phyloP scores from a whole-genome alignment of 2,113 vertebrate species.

The Psittacus erithacus region DNA sequence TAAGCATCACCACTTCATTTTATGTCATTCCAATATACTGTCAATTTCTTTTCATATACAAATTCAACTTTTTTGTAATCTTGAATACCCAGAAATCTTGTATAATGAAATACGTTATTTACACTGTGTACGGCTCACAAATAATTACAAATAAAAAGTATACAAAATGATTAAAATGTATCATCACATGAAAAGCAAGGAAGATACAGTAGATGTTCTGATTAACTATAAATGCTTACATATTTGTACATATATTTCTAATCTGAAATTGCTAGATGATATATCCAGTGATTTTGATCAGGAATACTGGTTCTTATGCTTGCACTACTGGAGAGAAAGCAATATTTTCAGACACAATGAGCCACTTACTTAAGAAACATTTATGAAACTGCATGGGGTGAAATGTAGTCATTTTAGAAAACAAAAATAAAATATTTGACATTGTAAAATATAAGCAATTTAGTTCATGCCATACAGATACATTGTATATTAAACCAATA shows the following conservation, averaged over 20 bases:
- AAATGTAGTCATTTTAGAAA: slow-evolving; percentile 52
- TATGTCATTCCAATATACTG: slow-evolving; percentile 57
- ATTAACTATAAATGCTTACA: slow-evolving; percentile 53
- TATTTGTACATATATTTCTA: slow-evolving; percentile 57
- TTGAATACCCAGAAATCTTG: slow-evolving; percentile 67
- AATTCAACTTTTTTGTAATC: slow-evolving; percentile 59
- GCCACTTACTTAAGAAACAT: slow-evolving; percentile 43
- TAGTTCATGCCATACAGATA: slow-evolving; percentile 71
- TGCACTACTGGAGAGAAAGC: slow-evolving; percentile 47
- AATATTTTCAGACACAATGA: slow-evolving; percentile 57
- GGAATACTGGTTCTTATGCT: slow-evolving; percentile 23
- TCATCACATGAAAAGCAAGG: slow-evolving; percentile 49
- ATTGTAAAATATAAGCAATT: slow-evolving; percentile 65
- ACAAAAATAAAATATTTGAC: slow-evolving; percentile 54
- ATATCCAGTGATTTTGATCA: slow-evolving; percentile 45
- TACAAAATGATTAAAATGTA: slow-evolving; percentile 59
- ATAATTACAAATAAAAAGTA: slow-evolving; percentile 65
- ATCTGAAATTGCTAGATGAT: slow-evolving; percentile 58
- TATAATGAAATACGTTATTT: slow-evolving; percentile 74
- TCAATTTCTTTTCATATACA: slow-evolving; percentile 69
- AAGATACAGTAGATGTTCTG: slow-evolving; percentile 32
- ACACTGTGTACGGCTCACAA: slow-evolving; percentile 61
- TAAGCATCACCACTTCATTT: slow-evolving; percentile 67
- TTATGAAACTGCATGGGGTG: slow-evolving; percentile 51
- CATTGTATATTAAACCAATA: slow-evolving; percentile 59